phyloP scores from a whole-genome alignment of 2,797 vertebrate genomes.

The Sphenodon punctatus region DNA sequence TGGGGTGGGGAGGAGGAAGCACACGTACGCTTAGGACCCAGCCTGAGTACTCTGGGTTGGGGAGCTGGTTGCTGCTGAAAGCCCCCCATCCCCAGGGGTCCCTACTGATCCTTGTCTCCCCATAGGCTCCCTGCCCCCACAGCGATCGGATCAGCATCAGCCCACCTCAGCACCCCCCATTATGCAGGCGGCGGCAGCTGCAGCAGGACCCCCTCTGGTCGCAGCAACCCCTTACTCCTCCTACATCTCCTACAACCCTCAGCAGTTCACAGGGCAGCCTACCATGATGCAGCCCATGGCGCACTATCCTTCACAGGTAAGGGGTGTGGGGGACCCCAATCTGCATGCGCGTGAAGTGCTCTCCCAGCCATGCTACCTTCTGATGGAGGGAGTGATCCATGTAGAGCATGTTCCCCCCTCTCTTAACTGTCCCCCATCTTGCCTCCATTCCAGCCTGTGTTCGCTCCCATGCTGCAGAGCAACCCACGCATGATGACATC shows the following conservation, averaged over 20 bases:
- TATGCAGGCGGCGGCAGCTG: slow-evolving; percentile 86
- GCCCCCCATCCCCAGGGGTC: too few species aligned
- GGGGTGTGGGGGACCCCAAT: too few species aligned
- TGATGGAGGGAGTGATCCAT: too few species aligned
- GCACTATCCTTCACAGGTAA: slow-evolving; percentile 87
- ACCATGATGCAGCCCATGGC: slow-evolving; percentile 90
- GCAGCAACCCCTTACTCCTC: slow-evolving; percentile 88
- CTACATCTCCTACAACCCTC: slow-evolving; percentile 88
- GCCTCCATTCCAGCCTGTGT: slow-evolving; percentile 78
- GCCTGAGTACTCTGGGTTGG: too few species aligned
- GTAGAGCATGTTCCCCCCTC: background rate
- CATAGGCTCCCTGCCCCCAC: slow-evolving; percentile 82
- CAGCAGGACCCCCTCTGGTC: slow-evolving; percentile 86
- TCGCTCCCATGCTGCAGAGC: slow-evolving; percentile 89
- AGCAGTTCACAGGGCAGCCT: slow-evolving; percentile 76
- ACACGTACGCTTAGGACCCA: too few species aligned
- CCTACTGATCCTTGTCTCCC: background rate
- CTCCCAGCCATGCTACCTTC: too few species aligned
- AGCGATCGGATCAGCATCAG: slow-evolving; percentile 83
- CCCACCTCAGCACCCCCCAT: slow-evolving; percentile 83
- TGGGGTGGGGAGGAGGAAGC: background rate
- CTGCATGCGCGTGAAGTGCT: too few species aligned
- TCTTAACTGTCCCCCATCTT: background rate
- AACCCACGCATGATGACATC: slow-evolving; percentile 86
- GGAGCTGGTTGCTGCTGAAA: too few species aligned